Evolutionary conservation across 2,113 vertebrate genomes (phyloP), one percentile per base, ranked within the genome.

Genomic region (Cromileptes altivelis): DNA sequence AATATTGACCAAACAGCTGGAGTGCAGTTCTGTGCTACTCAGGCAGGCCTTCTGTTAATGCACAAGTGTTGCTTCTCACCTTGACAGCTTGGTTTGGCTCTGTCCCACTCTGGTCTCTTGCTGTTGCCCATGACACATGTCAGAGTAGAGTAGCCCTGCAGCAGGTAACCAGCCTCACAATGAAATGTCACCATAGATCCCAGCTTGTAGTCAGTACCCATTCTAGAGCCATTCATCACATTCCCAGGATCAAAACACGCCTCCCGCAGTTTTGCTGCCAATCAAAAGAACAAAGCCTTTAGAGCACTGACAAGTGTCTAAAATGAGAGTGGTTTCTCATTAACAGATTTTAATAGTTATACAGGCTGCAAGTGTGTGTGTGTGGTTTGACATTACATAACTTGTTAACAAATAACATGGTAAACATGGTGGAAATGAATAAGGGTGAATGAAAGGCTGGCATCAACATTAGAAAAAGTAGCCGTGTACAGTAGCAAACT

Each of bases 241-340:
- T 96, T 99, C 75, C 98, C 98, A 30, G 98, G 98, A 93, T 99
- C 98, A 94, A 99, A 99, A 85, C 98, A 99, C 2, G 98, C 98
- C 86, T 99, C 98, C 72, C 98, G 97, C 40, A 99, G 96, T 88
- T 99, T 99, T 84, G 98, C 98, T 99, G 88, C n/a, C 78, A 89
- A 72, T 89, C 75, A 79, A 82, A 71, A 73, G 63, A 76, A 84
- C 33, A 89, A 62, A 76, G 63, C 23, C 67, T 87, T 90, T 70
- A 84, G 21, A 74, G 70, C 25, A 76, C 18, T 47, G 61, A 72
- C 27, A 73, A 64, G 30, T 27, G 55, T 56, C 18, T 58, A 69
- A 65, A 69, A 76, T 33, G 4, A 80, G 37, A 72, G n/a, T 1
- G 0, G 0, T 47, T 78, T 72, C 49, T 37, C 73, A 64, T 68